These are phyloP conservation scores for Caiman crocodilus DNA, from an alignment of 2,797 vertebrate species.

Conservation along the genomic window DNA sequence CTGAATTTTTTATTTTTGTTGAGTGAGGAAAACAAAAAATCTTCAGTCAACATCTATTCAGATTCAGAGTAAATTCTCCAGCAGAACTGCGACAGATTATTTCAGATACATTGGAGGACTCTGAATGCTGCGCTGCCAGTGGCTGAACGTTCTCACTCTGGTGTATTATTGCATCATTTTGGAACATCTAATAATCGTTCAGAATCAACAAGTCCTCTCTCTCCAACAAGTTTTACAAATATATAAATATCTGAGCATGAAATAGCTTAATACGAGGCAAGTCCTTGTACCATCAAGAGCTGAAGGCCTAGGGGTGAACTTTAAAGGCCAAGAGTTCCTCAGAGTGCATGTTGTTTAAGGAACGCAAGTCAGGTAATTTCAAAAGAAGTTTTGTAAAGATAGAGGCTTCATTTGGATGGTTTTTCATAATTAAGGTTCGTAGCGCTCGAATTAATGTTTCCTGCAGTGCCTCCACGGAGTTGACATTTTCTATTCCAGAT, in stretches of 20 bases:
- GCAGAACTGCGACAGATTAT: conserved; percentile 53
- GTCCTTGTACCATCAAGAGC: conserved; percentile 63
- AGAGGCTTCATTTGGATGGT: conserved; percentile 92
- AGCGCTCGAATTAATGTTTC: conserved; percentile 95
- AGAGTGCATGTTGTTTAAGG: conserved; percentile 99
- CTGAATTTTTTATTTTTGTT: conserved; percentile 65
- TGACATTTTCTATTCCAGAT: conserved; percentile 94
- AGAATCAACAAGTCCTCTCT: conserved; percentile 61
- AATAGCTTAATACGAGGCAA: conserved; percentile 74
- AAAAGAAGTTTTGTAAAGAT: conserved; percentile 98
- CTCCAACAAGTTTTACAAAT: conserved; percentile 68
- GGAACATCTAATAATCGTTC: conserved; percentile 57
- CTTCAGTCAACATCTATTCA: conserved; percentile 64
- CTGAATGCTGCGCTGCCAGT: background rate
- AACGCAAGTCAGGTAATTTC: conserved; percentile 96
- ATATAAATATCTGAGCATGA: conserved; percentile 80
- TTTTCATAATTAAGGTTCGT: conserved; percentile 94
- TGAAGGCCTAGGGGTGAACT: conserved; percentile 89
- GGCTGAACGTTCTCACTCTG: conserved; percentile 68
- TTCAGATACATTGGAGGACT: conserved; percentile 7
- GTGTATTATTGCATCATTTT: conserved; percentile 70
- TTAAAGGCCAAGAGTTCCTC: conserved; percentile 98
- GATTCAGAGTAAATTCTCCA: conserved; percentile 63
- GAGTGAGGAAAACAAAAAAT: conserved; percentile 37
- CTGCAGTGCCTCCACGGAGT: conserved; percentile 94